Percentiles rank a stretch among this genome's conserved stretches.
These are phyloP conservation scores for Octonoba sinensis DNA, from an alignment of 2,888 invertebrate genomes.

Conservation along the genomic window DNA sequence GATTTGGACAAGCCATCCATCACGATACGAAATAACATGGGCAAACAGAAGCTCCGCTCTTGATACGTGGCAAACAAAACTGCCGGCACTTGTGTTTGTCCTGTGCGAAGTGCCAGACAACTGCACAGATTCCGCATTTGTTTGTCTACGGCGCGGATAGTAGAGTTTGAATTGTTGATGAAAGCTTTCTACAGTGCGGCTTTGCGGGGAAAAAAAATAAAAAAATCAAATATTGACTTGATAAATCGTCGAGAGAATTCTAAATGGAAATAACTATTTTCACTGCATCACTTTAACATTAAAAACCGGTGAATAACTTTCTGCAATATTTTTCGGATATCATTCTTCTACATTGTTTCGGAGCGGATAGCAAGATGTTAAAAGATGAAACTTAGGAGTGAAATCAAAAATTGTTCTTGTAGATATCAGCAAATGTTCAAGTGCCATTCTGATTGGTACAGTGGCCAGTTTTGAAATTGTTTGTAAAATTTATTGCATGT, in stretches of 20 bases:
- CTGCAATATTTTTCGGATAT: too few species aligned
- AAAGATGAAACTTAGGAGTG: too few species aligned
- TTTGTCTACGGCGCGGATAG: constrained; percentile 6
- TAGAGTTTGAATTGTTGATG: constrained; percentile 31
- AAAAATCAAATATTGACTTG: constrained; percentile 8
- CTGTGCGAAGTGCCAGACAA: constrained; percentile 28
- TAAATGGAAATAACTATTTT: too few species aligned
- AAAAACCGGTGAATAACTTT: too few species aligned
- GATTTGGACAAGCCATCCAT: constrained; percentile 23
- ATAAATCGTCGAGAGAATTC: neutral
- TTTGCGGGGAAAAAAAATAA: constrained; percentile 1
- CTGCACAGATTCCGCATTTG: neutral
- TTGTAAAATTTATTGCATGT: too few species aligned
- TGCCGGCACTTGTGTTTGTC: constrained; percentile 42
- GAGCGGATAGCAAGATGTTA: too few species aligned
- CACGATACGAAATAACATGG: constrained; percentile 6
- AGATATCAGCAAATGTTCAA: too few species aligned
- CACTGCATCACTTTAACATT: too few species aligned
- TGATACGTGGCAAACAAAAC: constrained; percentile 34
- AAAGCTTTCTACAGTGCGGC: constrained; percentile 6
- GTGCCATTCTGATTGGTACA: too few species aligned
- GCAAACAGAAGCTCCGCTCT: constrained; percentile 24
- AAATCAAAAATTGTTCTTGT: too few species aligned
- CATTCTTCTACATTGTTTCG: too few species aligned
- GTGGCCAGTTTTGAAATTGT: too few species aligned